Conservation (phyloP, 2,797 vertebrate genomes). For the Danionella dracula region DNA sequence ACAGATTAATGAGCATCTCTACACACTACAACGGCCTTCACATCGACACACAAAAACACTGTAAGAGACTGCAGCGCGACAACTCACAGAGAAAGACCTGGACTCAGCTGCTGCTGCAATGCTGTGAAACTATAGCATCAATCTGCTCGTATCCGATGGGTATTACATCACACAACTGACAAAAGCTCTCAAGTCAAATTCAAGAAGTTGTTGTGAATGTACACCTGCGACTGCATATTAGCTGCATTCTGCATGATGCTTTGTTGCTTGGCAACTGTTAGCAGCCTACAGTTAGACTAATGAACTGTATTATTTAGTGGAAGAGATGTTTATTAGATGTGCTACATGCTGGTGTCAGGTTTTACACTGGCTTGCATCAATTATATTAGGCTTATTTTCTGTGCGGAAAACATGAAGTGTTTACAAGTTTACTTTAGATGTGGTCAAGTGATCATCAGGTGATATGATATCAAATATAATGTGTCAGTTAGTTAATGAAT, state of each 20-base stretch:
- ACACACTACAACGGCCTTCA: slow-evolving; percentile 10
- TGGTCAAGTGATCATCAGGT: too few relatives aligned
- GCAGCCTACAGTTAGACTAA: not conserved
- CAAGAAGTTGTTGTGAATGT: slow-evolving; percentile 1
- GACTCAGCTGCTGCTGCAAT: slow-evolving; percentile 20
- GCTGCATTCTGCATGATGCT: not conserved
- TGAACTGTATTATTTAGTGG: not conserved
- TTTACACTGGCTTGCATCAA: not conserved
- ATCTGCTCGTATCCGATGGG: slow-evolving; percentile 13
- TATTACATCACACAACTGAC: slow-evolving; percentile 8
- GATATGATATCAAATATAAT: too few relatives aligned
- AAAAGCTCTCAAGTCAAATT: not conserved
- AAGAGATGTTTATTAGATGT: not conserved
- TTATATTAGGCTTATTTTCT: not conserved
- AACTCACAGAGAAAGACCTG: slow-evolving; percentile 5
- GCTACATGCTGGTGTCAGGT: not conserved
- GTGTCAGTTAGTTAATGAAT: too few relatives aligned
- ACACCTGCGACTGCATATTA: slow-evolving; percentile 16
- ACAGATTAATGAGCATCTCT: slow-evolving; percentile 35
- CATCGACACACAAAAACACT: slow-evolving; percentile 15
- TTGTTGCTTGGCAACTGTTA: not conserved
- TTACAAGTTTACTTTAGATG: too few relatives aligned
- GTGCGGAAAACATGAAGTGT: too few relatives aligned
- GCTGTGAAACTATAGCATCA: slow-evolving; percentile 21
- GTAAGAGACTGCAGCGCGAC: slow-evolving; percentile 4